These are phyloP conservation scores for Polypedilum vanderplanki DNA, from an alignment of 1,140 invertebrate genomes.

Conservation along the genomic window DNA sequence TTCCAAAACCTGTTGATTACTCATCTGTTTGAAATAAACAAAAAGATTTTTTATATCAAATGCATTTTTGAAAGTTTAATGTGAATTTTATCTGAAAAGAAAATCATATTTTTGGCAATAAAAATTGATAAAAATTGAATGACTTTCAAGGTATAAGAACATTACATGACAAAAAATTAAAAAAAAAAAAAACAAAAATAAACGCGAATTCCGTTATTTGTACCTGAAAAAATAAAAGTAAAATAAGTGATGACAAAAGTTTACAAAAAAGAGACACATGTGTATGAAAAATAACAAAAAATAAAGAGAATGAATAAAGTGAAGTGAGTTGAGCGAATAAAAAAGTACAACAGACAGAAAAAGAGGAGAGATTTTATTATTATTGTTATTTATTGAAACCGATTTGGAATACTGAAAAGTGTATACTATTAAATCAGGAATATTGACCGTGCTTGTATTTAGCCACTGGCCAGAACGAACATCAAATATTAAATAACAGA, in stretches of 20 bases:
- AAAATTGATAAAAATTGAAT: not conserved
- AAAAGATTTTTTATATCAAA: not conserved
- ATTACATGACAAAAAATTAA: not conserved
- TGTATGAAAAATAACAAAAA: not conserved
- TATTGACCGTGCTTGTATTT: not conserved
- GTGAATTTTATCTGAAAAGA: not conserved
- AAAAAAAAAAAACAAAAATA: not conserved
- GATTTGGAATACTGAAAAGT: too few relatives aligned
- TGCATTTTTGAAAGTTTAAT: not conserved
- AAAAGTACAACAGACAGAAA: not conserved
- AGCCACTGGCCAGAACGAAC: not conserved
- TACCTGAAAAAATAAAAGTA: not conserved
- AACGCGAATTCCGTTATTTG: conserved; percentile 21
- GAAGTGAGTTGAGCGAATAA: not conserved
- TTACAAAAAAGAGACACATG: not conserved
- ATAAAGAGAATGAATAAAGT: conserved; percentile 1
- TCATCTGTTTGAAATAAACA: conserved; percentile 8
- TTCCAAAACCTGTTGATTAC: not conserved
- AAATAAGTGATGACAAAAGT: not conserved
- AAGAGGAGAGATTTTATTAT: too few relatives aligned
- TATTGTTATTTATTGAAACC: too few relatives aligned
- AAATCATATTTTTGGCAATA: not conserved
- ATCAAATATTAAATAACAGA: not conserved
- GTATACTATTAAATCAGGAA: too few relatives aligned
- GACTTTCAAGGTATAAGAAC: not conserved